These are phyloP conservation scores for Drosophila cracens DNA, from an alignment of 2,888 invertebrate species.

Conservation along the genomic window DNA sequence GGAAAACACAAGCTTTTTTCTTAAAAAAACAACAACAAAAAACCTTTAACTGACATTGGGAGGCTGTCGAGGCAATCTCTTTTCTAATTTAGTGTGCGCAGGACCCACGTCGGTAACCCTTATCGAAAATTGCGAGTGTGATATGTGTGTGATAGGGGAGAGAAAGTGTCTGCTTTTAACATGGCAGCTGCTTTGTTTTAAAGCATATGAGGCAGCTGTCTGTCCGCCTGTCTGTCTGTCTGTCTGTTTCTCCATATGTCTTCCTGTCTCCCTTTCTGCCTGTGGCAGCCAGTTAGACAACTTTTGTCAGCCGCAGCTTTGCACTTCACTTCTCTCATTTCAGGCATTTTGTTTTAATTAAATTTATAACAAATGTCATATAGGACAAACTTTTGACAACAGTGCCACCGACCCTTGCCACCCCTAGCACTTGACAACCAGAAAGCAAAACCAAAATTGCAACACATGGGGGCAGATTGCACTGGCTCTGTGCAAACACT, in stretches of 20 bases:
- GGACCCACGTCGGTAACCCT: constrained; percentile 28
- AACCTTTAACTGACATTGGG: constrained; percentile 52
- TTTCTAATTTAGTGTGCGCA: background rate
- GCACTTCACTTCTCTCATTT: constrained; percentile 55
- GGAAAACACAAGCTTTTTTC: constrained; percentile 36
- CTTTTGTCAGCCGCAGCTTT: constrained; percentile 49
- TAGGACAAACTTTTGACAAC: constrained; percentile 38
- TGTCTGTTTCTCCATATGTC: background rate
- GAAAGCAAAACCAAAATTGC: constrained; percentile 26
- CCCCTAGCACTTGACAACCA: background rate
- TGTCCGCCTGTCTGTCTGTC: constrained; percentile 2
- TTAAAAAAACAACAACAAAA: background rate
- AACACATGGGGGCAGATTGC: background rate
- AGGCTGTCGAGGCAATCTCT: constrained; percentile 12
- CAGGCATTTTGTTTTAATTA: constrained; percentile 76
- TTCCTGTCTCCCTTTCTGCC: background rate
- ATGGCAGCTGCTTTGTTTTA: constrained; percentile 39
- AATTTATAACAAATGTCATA: constrained; percentile 75
- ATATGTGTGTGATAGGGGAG: constrained; percentile 11
- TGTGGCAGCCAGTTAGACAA: constrained; percentile 49
- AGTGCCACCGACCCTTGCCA: background rate
- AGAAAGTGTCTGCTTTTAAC: constrained; percentile 16
- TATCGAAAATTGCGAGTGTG: constrained; percentile 25
- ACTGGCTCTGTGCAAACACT: background rate
- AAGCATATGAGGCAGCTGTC: constrained; percentile 16